Evolutionary conservation across 2,888 invertebrate genomes (phyloP).

Genomic region (Ochlodes sylvanus): DNA sequence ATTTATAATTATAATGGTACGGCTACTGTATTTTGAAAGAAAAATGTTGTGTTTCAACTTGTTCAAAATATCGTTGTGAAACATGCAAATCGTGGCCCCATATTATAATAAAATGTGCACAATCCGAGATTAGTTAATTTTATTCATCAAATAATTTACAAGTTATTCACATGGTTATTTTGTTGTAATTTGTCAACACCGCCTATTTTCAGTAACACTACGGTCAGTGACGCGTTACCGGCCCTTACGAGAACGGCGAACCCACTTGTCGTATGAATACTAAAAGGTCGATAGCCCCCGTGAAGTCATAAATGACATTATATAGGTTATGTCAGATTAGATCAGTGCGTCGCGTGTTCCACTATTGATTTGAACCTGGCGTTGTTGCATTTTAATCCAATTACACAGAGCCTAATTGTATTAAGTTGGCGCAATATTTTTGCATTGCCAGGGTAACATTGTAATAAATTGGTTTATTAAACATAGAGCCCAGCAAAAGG

Average conservation of each 20-base stretch:
- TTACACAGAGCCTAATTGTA: conserved; percentile 21
- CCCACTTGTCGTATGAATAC: conserved; percentile 5
- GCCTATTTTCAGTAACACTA: too few species aligned
- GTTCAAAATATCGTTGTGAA: too few species aligned
- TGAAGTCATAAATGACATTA: conserved; percentile 22
- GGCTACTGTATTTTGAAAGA: too few species aligned
- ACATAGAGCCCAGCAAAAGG: neutral
- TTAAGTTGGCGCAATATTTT: conserved; percentile 21
- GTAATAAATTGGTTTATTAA: neutral
- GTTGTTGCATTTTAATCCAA: conserved; percentile 34
- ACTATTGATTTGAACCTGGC: conserved; percentile 32
- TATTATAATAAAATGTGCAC: too few species aligned
- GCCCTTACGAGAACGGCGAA: neutral
- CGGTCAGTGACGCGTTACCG: neutral
- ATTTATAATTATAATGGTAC: too few species aligned
- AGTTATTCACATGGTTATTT: too few species aligned
- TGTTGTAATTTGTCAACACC: too few species aligned
- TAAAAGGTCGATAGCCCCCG: conserved; percentile 22
- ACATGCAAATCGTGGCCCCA: too few species aligned
- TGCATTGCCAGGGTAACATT: neutral
- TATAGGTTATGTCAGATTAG: conserved; percentile 34
- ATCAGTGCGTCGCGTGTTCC: conserved; percentile 31
- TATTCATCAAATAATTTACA: too few species aligned
- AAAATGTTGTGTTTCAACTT: too few species aligned
- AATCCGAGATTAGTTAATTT: too few species aligned